Conservation (phyloP, 1,140 invertebrate species). For the Drosophila bipectinata region DNA sequence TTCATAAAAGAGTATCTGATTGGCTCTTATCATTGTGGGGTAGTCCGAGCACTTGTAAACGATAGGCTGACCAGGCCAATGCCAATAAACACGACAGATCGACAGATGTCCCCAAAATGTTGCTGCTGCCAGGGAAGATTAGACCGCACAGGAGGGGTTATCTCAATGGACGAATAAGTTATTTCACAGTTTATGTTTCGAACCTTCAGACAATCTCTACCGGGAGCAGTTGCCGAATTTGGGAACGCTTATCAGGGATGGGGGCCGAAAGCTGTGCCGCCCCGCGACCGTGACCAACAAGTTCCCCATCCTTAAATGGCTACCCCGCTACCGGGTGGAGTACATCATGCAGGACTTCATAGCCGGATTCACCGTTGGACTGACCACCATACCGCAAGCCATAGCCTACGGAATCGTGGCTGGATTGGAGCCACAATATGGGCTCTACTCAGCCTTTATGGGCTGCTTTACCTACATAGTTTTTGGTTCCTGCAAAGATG, state of each 20-base stretch:
- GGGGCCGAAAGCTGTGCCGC: constrained; percentile 74
- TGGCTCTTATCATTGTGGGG: constrained; percentile 30
- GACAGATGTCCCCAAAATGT: constrained; percentile 3
- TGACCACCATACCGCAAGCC: constrained; percentile 94
- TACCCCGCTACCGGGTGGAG: constrained; percentile 86
- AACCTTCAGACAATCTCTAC: constrained; percentile 62
- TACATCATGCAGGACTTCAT: constrained; percentile 89
- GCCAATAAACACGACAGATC: constrained; percentile 21
- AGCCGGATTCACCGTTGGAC: constrained; percentile 92
- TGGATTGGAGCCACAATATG: constrained; percentile 85
- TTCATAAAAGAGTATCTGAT: constrained; percentile 46
- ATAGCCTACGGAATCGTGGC: constrained; percentile 93
- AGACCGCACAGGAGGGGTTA: constrained; percentile 13
- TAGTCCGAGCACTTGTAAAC: constrained; percentile 5
- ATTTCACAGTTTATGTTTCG: not conserved
- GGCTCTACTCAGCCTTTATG: constrained; percentile 93
- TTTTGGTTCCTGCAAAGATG: constrained; percentile 94
- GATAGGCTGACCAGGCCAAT: constrained; percentile 28
- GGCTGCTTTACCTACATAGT: constrained; percentile 94
- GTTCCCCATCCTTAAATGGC: constrained; percentile 88
- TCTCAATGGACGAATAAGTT: not conserved
- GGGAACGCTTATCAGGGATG: constrained; percentile 52
- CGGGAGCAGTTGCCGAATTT: constrained; percentile 68
- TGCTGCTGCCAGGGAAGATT: constrained; percentile 42
- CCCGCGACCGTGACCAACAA: constrained; percentile 85